These are phyloP conservation scores for Hafferia zeledoni DNA, from an alignment of 2,797 vertebrate genomes.

Conservation along the genomic window DNA sequence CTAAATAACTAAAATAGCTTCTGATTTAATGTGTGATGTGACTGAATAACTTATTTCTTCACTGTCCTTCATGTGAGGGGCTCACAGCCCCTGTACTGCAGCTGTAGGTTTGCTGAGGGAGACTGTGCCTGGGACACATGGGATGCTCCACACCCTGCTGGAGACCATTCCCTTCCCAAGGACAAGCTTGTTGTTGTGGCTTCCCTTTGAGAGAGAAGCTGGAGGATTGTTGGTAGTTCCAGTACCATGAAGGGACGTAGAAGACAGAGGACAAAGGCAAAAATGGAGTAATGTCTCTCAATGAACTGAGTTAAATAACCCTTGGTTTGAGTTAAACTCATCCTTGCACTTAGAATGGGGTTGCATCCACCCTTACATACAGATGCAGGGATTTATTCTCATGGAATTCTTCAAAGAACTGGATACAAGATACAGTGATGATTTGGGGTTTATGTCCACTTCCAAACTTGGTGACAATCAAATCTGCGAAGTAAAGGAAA, in stretches of 20 bases:
- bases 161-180: neutral
- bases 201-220: neutral
- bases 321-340: neutral
- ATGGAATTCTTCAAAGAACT: neutral
- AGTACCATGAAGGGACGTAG: neutral
- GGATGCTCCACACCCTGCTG: neutral
- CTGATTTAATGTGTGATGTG: neutral
- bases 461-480: neutral
- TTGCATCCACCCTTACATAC: neutral
- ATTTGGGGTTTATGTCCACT: neutral
- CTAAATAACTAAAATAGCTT: neutral
- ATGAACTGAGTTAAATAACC: neutral
- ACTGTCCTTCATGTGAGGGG: neutral
- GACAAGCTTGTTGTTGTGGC: rapidly evolving
- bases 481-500: neutral
- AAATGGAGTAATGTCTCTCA: neutral
- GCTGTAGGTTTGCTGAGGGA: neutral
- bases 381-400: neutral
- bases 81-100: neutral
- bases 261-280: neutral
- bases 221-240: neutral
- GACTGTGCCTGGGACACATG: rapidly evolving
- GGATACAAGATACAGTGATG: neutral
- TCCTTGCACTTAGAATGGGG: neutral
- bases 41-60: neutral